Conservation (phyloP, 2,113 vertebrate species). For the Ptychochromis oligacanthus region DNA sequence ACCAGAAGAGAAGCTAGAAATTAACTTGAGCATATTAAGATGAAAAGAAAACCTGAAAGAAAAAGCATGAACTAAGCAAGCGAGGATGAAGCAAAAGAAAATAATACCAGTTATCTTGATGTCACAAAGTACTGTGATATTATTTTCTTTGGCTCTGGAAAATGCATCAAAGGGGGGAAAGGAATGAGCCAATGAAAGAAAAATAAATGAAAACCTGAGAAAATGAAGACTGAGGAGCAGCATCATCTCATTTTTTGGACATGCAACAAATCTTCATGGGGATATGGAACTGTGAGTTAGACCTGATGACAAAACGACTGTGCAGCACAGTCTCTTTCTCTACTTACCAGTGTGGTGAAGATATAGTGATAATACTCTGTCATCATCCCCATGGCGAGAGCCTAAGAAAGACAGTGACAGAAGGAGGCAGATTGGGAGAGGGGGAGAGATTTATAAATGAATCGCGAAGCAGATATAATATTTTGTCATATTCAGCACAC, state of each 20-base stretch:
- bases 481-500: conserved; percentile 38
- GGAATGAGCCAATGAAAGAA: conserved; percentile 13
- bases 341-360: conserved; percentile 98
- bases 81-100: background rate
- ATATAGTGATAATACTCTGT: conserved; percentile 99
- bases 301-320: conserved; percentile 34
- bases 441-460: conserved; percentile 36
- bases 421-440: conserved; percentile 12
- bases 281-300: conserved; percentile 6
- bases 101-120: background rate
- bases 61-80: background rate
- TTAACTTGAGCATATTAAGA: too few relatives aligned
- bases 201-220: conserved; percentile 4
- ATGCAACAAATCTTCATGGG: conserved; percentile 21
- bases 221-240: conserved; percentile 38
- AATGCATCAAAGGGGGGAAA: background rate
- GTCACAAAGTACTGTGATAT: conserved; percentile 5
- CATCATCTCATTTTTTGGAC: background rate
- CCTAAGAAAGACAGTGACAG: conserved; percentile 81
- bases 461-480: conserved; percentile 27
- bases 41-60: background rate
- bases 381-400: conserved; percentile 99
- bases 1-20: too few relatives aligned
- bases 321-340: conserved; percentile 18
- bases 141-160: conserved; percentile 6